Base-by-base conservation (phyloP, 2,797 vertebrate genomes). In the Discoglossus pictus region DNA sequence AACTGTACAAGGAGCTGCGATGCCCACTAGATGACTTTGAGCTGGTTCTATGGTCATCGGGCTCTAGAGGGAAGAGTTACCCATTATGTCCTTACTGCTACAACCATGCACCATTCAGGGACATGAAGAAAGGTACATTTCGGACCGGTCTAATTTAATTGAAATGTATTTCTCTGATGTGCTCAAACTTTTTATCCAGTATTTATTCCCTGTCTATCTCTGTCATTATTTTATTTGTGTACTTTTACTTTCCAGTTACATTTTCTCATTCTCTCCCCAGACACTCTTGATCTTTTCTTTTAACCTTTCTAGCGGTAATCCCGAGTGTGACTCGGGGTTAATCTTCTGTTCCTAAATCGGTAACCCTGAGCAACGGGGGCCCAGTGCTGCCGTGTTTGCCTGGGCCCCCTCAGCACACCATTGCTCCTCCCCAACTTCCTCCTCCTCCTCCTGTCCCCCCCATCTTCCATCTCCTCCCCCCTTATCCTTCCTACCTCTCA, bases 1-100 rank as follows among this genome's bases (percentile, higher is more conserved):
- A 98, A 78, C 92, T 98, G 51, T 98, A 97, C 84, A 98, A 98
- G 80, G 97, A 99, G 81, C 80, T 99, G 9, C 92, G 93, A 58
- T 99, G 97, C 73, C 97, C 97, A 0, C 79, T 99, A 58, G 97
- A 99, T 46, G 96, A 99, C 58, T 99, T 98, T 40, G 97, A 99
- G 83, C 86, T 99, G 51, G 94, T 98, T 64, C 86, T 99, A 64
- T 99, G 97, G 97, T 97, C 94, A 0, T 98, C 96, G 0, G 97
- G 97, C 1, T 84, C 96, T 1, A 84, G 94, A 38, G 97, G 97
- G 9, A 98, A 98, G 80, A 97, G 94, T 77, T 99, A 98, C 74
- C 93, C 97, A 0, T 84, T 99, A 7, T 99, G 96, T 60, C 97
- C 96, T 0, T 99, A 99, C 85, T 99, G 97, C 75, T 98, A 91